These are phyloP conservation scores for Anticlea derivata DNA, from an alignment of 2,888 invertebrate species.

Conservation along the genomic window DNA sequence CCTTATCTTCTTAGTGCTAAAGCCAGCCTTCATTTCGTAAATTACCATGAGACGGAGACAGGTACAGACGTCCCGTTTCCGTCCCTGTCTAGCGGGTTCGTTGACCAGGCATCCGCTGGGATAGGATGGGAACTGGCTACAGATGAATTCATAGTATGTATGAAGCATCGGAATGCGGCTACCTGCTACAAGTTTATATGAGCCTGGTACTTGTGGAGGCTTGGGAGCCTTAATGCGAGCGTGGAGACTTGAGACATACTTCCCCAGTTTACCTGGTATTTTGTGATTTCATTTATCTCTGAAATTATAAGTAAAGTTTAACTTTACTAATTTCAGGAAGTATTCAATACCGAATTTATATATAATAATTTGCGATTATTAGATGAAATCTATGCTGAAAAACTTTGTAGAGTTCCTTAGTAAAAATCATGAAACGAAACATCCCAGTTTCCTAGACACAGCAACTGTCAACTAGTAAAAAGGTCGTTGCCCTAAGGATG, in stretches of 20 bases:
- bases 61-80: slow-evolving; percentile 63
- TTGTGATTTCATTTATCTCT: too few relatives aligned
- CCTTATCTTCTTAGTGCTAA: slow-evolving; percentile 28
- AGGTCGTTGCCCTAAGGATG: too few relatives aligned
- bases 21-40: slow-evolving; percentile 7
- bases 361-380: too few relatives aligned
- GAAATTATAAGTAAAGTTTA: too few relatives aligned
- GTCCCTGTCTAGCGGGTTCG: slow-evolving; percentile 63
- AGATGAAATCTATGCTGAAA: too few relatives aligned
- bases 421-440: too few relatives aligned
- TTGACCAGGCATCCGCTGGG: slow-evolving; percentile 63
- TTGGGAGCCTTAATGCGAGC: slow-evolving; percentile 59
- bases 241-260: slow-evolving; percentile 22
- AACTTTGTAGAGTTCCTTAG: too few relatives aligned
- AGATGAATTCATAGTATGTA: slow-evolving; percentile 9
- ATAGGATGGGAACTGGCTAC: slow-evolving; percentile 53
- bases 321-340: too few relatives aligned
- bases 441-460: too few relatives aligned
- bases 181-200: slow-evolving; percentile 50
- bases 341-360: too few relatives aligned
- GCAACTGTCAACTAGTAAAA: too few relatives aligned
- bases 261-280: neutral
- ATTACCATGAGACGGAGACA: slow-evolving; percentile 43
- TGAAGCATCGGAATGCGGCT: slow-evolving; percentile 55
- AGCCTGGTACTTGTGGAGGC: slow-evolving; percentile 73